Conservation (phyloP, 2,797 vertebrate genomes). For the Peromyscus eremicus region DNA sequence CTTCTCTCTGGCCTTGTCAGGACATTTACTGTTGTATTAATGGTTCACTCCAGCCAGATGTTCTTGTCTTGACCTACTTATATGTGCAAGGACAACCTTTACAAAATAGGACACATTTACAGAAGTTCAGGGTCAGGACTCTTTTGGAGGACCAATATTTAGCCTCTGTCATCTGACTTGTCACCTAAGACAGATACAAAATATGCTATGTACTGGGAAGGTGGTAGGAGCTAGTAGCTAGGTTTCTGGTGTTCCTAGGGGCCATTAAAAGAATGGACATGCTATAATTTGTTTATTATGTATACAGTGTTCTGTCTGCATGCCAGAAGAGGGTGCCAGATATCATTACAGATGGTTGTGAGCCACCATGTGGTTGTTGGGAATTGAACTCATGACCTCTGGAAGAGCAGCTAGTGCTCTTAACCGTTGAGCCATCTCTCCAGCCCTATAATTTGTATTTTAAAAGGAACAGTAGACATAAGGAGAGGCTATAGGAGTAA, state of each 20-base stretch:
- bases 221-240: not conserved
- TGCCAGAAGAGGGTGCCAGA: no score
- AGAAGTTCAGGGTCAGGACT: not conserved
- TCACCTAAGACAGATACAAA: not conserved
- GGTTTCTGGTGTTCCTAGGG: not conserved
- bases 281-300: not conserved
- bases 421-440: no score
- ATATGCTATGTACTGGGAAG: not conserved
- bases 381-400: no score
- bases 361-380: no score
- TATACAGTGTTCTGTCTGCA: no score
- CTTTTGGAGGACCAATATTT: not conserved
- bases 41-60: not conserved
- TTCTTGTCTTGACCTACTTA: not conserved
- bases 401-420: no score
- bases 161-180: not conserved
- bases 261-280: not conserved
- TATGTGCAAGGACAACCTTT: not conserved
- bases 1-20: not conserved
- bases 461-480: not conserved
- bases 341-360: no score
- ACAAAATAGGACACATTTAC: not conserved
- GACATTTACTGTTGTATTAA: not conserved
- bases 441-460: slow-evolving; percentile 29
- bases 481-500: not conserved